Percentiles rank a stretch among this genome's conserved stretches.
Evolutionary conservation across 2,797 vertebrate genomes (phyloP).

Genomic region (Ptychobarbus kaznakovi): DNA sequence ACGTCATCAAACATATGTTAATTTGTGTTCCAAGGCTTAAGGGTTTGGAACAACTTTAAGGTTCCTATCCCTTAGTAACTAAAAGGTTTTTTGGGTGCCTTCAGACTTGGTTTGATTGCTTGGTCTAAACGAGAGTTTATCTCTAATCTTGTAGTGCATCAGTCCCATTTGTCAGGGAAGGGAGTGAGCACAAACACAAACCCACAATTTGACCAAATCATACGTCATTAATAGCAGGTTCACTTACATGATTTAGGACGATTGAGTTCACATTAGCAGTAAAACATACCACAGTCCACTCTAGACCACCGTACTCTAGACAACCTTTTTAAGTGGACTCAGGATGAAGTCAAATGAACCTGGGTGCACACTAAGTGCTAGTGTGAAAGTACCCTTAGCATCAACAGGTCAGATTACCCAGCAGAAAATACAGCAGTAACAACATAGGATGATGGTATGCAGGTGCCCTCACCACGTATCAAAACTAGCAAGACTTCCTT

Average conservation of each 20-base stretch:
- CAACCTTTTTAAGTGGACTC: background rate
- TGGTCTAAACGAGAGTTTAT: background rate
- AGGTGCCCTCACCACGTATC: background rate
- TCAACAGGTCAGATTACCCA: background rate
- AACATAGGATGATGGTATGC: background rate
- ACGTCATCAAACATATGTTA: background rate
- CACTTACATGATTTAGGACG: background rate
- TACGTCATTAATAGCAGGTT: background rate
- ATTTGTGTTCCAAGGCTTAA: background rate
- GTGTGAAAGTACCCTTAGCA: background rate
- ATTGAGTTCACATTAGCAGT: background rate
- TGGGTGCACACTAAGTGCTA: background rate
- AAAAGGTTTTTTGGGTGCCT: background rate
- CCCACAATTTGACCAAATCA: background rate
- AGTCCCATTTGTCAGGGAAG: background rate
- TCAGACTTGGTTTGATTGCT: background rate
- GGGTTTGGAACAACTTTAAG: background rate
- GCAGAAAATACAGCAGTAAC: constrained; percentile 4
- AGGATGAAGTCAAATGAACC: background rate
- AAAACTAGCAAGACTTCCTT: background rate
- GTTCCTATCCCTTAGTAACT: background rate
- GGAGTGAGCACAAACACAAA: background rate
- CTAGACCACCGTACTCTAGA: background rate
- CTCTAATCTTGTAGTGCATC: background rate
- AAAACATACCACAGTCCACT: background rate